A percentile compares a stretch with the other conserved stretches of the same genome.
Evolutionary conservation across 2,888 invertebrate genomes (phyloP).

Genomic region (Harpalus rufipes): DNA sequence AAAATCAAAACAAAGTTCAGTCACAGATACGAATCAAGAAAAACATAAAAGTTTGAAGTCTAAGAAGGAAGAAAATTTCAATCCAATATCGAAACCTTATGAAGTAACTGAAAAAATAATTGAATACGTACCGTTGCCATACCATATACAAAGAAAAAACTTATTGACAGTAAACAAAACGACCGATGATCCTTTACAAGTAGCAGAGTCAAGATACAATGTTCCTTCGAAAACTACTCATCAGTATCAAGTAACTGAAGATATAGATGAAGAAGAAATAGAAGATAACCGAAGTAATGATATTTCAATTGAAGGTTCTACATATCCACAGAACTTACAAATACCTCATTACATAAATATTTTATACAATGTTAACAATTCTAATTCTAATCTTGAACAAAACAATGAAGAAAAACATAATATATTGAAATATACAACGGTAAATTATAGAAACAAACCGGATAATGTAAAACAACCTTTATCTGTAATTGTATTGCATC

Average conservation of each 20-base stretch:
- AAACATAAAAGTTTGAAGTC: neutral
- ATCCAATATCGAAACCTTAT: neutral
- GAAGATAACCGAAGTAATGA: conserved; percentile 16
- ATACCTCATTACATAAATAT: conserved; percentile 10
- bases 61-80: neutral
- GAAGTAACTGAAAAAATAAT: conserved; percentile 32
- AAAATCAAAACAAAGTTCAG: neutral
- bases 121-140: conserved; percentile 18
- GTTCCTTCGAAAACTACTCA: neutral
- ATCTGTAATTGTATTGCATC: conserved; percentile 28
- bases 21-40: neutral
- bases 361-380: neutral
- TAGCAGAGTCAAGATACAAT: conserved; percentile 20
- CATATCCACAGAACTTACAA: conserved; percentile 4
- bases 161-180: neutral
- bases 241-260: conserved; percentile 43
- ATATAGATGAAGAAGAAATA: conserved; percentile 20
- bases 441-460: neutral
- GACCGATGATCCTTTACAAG: conserved; percentile 3
- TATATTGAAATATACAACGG: neutral
- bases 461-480: conserved; percentile 16
- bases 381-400: neutral
- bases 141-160: conserved; percentile 15
- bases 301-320: neutral
- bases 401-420: neutral